Base-by-base conservation (phyloP, 92 coral and sea anemone species). In the Bergia sp. region DNA sequence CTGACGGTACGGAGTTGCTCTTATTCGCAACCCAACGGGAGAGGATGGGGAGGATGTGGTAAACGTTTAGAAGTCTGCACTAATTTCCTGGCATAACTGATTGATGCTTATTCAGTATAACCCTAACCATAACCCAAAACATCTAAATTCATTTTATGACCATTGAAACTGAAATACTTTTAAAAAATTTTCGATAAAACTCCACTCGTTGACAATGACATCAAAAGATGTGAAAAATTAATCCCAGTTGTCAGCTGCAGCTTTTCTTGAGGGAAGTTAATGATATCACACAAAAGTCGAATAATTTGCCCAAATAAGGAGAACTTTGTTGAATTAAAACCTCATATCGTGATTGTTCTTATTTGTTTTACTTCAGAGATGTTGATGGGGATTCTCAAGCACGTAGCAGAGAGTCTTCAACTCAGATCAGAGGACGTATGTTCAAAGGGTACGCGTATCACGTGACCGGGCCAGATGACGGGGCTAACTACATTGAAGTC, bases 401-500 rank as follows among this genome's bases (percentile, higher is more conserved):
- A 18, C 45, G 43, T 45, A 79, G n/a, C 78, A 45, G n/a, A 36
- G 29, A n/a, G 47, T n/a, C 55, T 21, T 18, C 75, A n/a, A 37
- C 37, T 41, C 79, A 69, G 16, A 44, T 16, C n/a, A 69, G 39
- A 71, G 15, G 77, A 41, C 58, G 37, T 7, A 37, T 84, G 58
- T 69, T 71, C 77, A 71, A 71, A 53, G 87, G 79, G 15, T 50
- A 69, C 42, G 87, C 79, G 0, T 84, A 84, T 71, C 87, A 55
- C 29, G 64, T 49, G 21, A 71, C 65, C 53, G 79, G 40, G 39
- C 66, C 78, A 71, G 87, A 69, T 74, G 37, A 47, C 2, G 87
- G 66, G 7, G 87, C 87, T 11, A 84, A 84, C 43, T 84, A 84
- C 61, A 84, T 84, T 10, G 87, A 84, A 43, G 44, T 84, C 5